Evolutionary conservation across 1,140 invertebrate species (phyloP).

Genomic region (Drosophila pandora): DNA sequence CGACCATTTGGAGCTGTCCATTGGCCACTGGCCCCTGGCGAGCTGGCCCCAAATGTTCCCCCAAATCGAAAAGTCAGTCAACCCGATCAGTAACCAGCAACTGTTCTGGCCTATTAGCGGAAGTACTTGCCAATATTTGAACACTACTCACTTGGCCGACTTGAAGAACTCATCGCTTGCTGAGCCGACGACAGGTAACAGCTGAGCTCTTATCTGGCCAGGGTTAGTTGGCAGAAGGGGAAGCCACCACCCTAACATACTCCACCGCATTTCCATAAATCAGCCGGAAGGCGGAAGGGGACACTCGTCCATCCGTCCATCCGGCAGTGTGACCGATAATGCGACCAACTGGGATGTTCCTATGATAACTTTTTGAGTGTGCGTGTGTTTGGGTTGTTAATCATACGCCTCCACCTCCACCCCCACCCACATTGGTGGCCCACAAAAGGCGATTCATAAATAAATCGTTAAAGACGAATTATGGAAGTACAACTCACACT

Average conservation of each 20-base stretch:
- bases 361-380: constrained; percentile 34
- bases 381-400: constrained; percentile 61
- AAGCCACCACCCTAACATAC: no score
- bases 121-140: constrained; percentile 52
- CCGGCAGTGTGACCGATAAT: constrained; percentile 67
- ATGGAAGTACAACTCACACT: constrained; percentile 64
- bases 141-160: constrained; percentile 4
- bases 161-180: constrained; percentile 4
- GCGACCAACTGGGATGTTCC: constrained; percentile 41
- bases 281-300: constrained; percentile 15
- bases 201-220: constrained; percentile 13
- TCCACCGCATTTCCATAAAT: constrained; percentile 42
- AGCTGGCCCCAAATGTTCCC: constrained; percentile 16
- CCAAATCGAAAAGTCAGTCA: constrained; percentile 12
- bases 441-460: constrained; percentile 66
- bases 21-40: constrained; percentile 17
- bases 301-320: constrained; percentile 57
- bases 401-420: constrained; percentile 42
- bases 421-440: background rate
- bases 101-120: constrained; percentile 8
- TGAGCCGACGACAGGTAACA: background rate
- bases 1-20: constrained; percentile 25
- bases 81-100: constrained; percentile 19
- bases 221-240: background rate
- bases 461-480: constrained; percentile 73